Evolutionary conservation across 2,113 vertebrate genomes (phyloP).

Genomic region (Malaclemys terrapin): DNA sequence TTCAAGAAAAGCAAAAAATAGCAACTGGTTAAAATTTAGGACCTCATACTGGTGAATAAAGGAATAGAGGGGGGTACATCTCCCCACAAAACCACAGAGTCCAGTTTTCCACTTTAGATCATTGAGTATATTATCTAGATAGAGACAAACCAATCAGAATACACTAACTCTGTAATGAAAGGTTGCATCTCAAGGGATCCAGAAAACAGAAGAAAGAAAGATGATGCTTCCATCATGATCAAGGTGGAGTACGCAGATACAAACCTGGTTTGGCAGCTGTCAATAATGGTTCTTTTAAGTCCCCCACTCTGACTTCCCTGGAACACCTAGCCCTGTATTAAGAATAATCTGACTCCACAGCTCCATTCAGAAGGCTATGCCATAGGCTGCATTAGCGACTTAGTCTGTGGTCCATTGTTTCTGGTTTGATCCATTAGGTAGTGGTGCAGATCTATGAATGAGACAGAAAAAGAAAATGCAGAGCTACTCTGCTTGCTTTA

Average conservation of each 20-base stretch:
- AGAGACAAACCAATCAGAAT: slow-evolving; percentile 9
- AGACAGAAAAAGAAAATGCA: neutral
- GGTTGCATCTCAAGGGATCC: neutral
- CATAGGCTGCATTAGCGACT: neutral
- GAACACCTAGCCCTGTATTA: neutral
- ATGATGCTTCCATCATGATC: neutral
- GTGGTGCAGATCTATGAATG: neutral
- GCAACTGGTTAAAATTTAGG: slow-evolving; percentile 63
- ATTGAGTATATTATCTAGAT: slow-evolving; percentile 4
- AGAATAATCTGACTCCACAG: neutral
- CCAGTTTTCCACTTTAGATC: slow-evolving; percentile 47
- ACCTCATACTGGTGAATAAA: neutral
- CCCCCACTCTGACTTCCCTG: neutral
- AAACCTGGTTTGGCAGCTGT: neutral
- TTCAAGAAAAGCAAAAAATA: slow-evolving; percentile 54
- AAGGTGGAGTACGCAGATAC: fast-evolving
- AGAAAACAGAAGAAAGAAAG: neutral
- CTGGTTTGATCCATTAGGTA: neutral
- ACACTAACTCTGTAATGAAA: slow-evolving; percentile 20
- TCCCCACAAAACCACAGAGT: slow-evolving; percentile 26
- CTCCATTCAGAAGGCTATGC: neutral
- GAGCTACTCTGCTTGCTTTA: neutral
- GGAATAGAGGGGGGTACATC: neutral
- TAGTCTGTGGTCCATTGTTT: neutral
- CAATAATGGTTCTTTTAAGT: neutral